Percentiles rank a stretch among this genome's conserved stretches.
Conservation (phyloP, 2,888 invertebrate species). For the Pseudanteris insignis region DNA sequence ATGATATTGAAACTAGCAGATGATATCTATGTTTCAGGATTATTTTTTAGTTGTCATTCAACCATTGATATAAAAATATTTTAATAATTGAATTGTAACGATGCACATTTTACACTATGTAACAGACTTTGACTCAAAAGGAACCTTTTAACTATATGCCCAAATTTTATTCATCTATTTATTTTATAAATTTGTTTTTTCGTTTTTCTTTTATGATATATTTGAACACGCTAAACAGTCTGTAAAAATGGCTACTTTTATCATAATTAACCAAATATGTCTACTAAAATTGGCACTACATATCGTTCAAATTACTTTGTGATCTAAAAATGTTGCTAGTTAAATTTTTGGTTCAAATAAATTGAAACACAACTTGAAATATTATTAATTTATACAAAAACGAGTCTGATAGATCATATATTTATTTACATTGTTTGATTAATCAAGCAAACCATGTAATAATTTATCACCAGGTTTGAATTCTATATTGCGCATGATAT, state of each 20-base stretch:
- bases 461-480: not conserved
- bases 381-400: slow-evolving; percentile 24
- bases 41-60: too few relatives aligned
- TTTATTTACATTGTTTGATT: slow-evolving; percentile 32
- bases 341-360: slow-evolving; percentile 19
- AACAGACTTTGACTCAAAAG: too few relatives aligned
- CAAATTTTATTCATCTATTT: too few relatives aligned
- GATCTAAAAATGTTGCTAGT: slow-evolving; percentile 9
- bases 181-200: too few relatives aligned
- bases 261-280: slow-evolving; percentile 13
- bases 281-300: slow-evolving; percentile 3
- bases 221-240: too few relatives aligned
- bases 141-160: too few relatives aligned
- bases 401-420: slow-evolving; percentile 19
- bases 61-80: too few relatives aligned
- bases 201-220: too few relatives aligned
- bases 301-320: slow-evolving; percentile 7
- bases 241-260: slow-evolving; percentile 25
- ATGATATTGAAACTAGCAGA: slow-evolving; percentile 53
- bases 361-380: slow-evolving; percentile 28
- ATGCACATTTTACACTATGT: slow-evolving; percentile 10
- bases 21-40: too few relatives aligned
- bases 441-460: slow-evolving; percentile 30
- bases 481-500: slow-evolving; percentile 20
- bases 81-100: slow-evolving; percentile 9